A percentile compares a stretch with the other conserved stretches of the same genome.
phyloP scores from a whole-genome alignment of 2,888 invertebrate genomes.

The Cerceris rybyensis region DNA sequence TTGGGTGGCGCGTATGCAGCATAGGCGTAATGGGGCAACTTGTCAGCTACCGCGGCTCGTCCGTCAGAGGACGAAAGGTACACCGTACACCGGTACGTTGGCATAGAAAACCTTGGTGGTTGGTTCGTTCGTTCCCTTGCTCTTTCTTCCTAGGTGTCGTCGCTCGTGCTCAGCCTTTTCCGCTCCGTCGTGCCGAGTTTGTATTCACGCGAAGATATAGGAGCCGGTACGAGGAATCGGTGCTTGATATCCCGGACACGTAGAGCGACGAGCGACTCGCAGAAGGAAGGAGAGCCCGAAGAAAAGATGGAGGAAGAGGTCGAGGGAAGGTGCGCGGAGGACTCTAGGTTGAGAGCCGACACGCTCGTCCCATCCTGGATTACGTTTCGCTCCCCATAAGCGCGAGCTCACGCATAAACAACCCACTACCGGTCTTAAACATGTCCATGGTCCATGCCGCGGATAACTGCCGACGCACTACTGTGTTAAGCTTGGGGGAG shows the following conservation, averaged over 20 bases:
- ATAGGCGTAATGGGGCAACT: constrained; percentile 78
- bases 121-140: constrained; percentile 11
- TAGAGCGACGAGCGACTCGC: constrained; percentile 58
- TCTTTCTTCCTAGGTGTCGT: constrained; percentile 43
- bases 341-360: constrained; percentile 42
- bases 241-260: constrained; percentile 75
- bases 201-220: constrained; percentile 63
- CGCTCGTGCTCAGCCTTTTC: constrained; percentile 35
- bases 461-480: constrained; percentile 55
- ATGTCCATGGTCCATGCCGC: constrained; percentile 59
- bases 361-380: constrained; percentile 58
- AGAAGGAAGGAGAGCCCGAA: constrained; percentile 51
- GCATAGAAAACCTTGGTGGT: constrained; percentile 32
- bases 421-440: constrained; percentile 76
- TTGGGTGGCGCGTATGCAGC: constrained; percentile 75
- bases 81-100: constrained; percentile 37
- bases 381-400: constrained; percentile 64
- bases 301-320: constrained; percentile 44
- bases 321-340: constrained; percentile 4
- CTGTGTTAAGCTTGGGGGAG: constrained; percentile 30
- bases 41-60: constrained; percentile 78
- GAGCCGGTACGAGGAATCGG: constrained; percentile 71
- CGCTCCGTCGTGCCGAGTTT: constrained; percentile 47
- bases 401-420: constrained; percentile 71
- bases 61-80: constrained; percentile 71